Conservation (phyloP, 1,140 invertebrate genomes). For the Pollicipes pollicipes region DNA sequence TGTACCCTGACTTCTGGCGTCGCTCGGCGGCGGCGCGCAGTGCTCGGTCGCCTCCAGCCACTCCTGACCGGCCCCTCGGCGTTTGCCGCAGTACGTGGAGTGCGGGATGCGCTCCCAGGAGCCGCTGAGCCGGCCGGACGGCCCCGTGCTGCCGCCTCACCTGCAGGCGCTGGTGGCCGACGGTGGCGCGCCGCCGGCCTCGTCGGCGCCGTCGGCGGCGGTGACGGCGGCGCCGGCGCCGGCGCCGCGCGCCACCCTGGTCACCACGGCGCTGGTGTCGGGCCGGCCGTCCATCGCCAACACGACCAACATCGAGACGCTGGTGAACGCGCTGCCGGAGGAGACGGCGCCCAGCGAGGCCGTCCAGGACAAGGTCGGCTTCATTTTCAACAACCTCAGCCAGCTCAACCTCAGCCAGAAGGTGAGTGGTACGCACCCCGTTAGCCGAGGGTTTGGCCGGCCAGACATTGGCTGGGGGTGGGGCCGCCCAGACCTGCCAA, state of each 20-base stretch:
- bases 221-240: background rate
- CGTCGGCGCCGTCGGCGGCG: background rate
- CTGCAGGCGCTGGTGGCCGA: constrained; percentile 21
- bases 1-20: too few species aligned
- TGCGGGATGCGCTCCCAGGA: constrained; percentile 70
- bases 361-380: constrained; percentile 88
- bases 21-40: too few species aligned
- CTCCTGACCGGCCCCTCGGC: too few species aligned
- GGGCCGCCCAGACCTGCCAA: too few species aligned
- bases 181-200: background rate
- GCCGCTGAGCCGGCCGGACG: constrained; percentile 59
- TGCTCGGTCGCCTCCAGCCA: too few species aligned
- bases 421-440: constrained; percentile 22
- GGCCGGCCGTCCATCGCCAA: constrained; percentile 78
- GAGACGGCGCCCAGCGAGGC: constrained; percentile 62
- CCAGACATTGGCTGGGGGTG: too few species aligned
- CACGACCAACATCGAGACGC: constrained; percentile 93
- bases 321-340: constrained; percentile 85
- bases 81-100: constrained; percentile 59
- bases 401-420: constrained; percentile 86
- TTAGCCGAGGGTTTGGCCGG: too few species aligned
- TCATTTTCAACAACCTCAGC: constrained; percentile 98
- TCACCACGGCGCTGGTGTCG: constrained; percentile 19
- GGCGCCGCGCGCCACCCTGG: constrained; percentile 5
- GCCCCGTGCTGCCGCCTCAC: constrained; percentile 44